Base-by-base conservation (phyloP, 1,140 invertebrate species). In the Pogonus chalceus region DNA sequence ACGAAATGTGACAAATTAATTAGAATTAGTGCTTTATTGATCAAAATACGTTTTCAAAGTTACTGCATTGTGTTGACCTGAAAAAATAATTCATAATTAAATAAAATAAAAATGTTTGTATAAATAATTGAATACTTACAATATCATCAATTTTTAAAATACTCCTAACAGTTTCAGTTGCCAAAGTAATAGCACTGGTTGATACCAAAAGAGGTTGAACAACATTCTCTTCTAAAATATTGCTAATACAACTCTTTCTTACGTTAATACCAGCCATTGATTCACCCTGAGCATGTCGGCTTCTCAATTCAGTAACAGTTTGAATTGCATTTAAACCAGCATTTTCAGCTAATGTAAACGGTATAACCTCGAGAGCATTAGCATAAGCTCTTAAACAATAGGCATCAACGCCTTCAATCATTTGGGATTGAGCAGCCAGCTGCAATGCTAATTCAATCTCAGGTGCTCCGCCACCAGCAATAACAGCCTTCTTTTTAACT, bases 131-230 rank as follows among this genome's bases (percentile, higher is more conserved):
- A 53, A 51, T 69, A 73, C 84, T 85, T 63, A 90, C 83, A 73
- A 99, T 97, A 75, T 99, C 97, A 74, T 99, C 97, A 65, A 99
- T 99, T 76, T 99, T 99, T 54, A 99, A 78, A 74, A 99, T 98
- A 59, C 91, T 92, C 52, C 95, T 82, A 51, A 99, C 93, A 51
- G 94, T 98, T 78, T 99, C 97, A 0, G 96, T 87, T 57, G 97
- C 89, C 55, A 99, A 80, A 52, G 84, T 93, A 54, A 99, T 87
- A 20, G 95, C 92, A 64, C 90, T 96, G 4, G 84, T 85, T 20
- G 92, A 92, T 16, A 99, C 96, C 60, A 99, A 78, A 56, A 99
- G 76, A 9, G 97, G 97, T 71, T 99, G 97, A 35, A 99, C 82
- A 46, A 99, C 96, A 76, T 96, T 93, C 72, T 99, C 96, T 54